Percentiles rank a stretch among this genome's conserved stretches.
These are phyloP conservation scores for Nesoenas mayeri DNA, from an alignment of 2,113 vertebrate species.

Conservation along the genomic window DNA sequence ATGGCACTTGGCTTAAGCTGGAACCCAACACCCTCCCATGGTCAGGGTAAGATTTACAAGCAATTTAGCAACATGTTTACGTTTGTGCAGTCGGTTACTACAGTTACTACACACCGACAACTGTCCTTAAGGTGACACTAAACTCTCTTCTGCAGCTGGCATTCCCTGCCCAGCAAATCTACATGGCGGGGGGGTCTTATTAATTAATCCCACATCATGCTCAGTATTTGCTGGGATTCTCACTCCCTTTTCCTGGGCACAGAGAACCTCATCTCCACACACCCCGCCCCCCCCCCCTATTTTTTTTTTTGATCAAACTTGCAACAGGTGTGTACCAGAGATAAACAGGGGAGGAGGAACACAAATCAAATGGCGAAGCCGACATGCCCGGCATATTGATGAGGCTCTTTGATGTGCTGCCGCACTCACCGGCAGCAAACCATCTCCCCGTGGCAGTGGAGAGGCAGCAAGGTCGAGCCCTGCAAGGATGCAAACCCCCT, in stretches of 20 bases:
- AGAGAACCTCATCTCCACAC: neutral
- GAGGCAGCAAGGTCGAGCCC: accelerated
- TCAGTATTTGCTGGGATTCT: neutral
- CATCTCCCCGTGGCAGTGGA: accelerated
- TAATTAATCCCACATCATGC: neutral
- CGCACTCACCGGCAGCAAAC: accelerated
- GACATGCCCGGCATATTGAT: neutral
- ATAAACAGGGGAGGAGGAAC: neutral
- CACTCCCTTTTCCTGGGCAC: accelerated
- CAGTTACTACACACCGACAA: neutral
- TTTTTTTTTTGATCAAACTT: neutral
- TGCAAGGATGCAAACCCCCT: neutral
- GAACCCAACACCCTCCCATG: neutral
- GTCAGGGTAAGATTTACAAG: neutral
- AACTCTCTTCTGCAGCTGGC: neutral
- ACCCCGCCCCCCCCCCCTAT: too few relatives aligned
- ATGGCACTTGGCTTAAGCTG: neutral
- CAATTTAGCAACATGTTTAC: neutral
- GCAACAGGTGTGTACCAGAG: neutral
- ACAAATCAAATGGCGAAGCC: neutral
- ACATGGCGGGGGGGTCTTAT: neutral
- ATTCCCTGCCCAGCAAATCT: neutral
- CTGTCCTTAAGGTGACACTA: neutral
- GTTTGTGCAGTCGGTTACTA: neutral
- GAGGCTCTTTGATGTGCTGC: neutral